phyloP scores from a whole-genome alignment of 2,888 invertebrate species.

The Congeria kusceri region DNA sequence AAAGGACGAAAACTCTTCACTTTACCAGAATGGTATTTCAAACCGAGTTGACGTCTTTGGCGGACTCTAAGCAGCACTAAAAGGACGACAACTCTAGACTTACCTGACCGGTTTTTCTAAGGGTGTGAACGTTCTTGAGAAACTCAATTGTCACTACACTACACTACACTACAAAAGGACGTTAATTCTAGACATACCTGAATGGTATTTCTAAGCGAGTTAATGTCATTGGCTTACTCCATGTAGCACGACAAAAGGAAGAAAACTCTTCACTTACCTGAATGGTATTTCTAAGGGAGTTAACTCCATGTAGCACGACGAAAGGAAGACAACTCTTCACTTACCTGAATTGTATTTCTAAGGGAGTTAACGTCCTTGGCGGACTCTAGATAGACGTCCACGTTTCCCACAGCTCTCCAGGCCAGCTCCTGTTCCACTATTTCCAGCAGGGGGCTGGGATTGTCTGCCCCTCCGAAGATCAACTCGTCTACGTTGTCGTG shows the following conservation, averaged over 20 bases:
- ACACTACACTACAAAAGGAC: no score
- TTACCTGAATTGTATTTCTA: constrained; percentile 55
- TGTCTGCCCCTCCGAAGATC: constrained; percentile 69
- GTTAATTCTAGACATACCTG: no score
- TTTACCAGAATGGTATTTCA: constrained; percentile 53
- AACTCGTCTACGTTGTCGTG: constrained; percentile 57
- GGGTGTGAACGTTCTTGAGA: constrained; percentile 67
- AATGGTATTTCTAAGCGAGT: constrained; percentile 43
- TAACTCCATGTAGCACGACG: no score
- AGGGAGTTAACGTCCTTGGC: constrained; percentile 47
- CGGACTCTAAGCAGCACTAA: constrained; percentile 48
- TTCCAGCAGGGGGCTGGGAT: constrained; percentile 72
- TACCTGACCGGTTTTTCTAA: no score
- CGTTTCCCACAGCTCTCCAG: constrained; percentile 67
- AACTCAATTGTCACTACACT: no score
- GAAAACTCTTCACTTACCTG: no score
- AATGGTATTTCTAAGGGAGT: neutral
- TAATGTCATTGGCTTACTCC: constrained; percentile 33
- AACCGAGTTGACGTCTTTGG: constrained; percentile 43
- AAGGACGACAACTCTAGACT: constrained; percentile 62
- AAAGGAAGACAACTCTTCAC: no score
- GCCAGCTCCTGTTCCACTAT: constrained; percentile 72
- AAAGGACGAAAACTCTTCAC: no score
- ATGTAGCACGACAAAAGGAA: no score
- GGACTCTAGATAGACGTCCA: constrained; percentile 66